Evolutionary conservation across 2,888 invertebrate species (phyloP).

Genomic region (Drosophila eohydei): DNA sequence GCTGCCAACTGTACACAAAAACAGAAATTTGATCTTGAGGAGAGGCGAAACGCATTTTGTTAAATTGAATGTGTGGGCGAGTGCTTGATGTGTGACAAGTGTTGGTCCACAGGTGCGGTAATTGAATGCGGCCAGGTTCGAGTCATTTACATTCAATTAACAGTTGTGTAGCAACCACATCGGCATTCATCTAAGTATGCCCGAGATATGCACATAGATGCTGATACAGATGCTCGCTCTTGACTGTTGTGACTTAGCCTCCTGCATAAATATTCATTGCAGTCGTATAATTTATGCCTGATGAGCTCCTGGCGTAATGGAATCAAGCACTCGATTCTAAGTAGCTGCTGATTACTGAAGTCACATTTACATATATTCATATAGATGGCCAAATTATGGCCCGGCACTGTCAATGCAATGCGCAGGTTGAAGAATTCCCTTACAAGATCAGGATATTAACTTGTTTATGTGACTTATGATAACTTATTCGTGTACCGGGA

Average conservation of each 20-base stretch:
- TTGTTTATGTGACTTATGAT: not conserved
- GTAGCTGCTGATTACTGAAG: conserved; percentile 15
- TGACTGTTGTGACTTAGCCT: conserved; percentile 21
- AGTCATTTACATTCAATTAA: conserved; percentile 75
- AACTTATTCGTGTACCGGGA: not conserved
- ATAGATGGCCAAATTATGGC: conserved; percentile 21
- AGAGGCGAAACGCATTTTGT: conserved; percentile 45
- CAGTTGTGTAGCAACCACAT: conserved; percentile 55
- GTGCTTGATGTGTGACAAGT: not conserved
- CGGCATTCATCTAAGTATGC: conserved; percentile 42
- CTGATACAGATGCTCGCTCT: conserved; percentile 25
- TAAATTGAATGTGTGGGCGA: conserved; percentile 35
- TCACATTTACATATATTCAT: conserved; percentile 9
- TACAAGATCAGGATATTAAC: no score
- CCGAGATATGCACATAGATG: conserved; percentile 32
- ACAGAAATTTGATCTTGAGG: conserved; percentile 61
- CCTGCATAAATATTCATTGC: conserved; percentile 47
- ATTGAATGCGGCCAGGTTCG: conserved; percentile 63
- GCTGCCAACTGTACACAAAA: conserved; percentile 49
- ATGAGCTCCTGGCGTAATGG: conserved; percentile 20
- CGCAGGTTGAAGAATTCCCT: not conserved
- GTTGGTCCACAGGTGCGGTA: conserved; percentile 61
- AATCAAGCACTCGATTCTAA: conserved; percentile 1
- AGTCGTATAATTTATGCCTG: conserved; percentile 33
- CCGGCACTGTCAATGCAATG: not conserved